Evolutionary conservation across 1,140 invertebrate genomes (phyloP).

Genomic region (Nomia melanderi): DNA sequence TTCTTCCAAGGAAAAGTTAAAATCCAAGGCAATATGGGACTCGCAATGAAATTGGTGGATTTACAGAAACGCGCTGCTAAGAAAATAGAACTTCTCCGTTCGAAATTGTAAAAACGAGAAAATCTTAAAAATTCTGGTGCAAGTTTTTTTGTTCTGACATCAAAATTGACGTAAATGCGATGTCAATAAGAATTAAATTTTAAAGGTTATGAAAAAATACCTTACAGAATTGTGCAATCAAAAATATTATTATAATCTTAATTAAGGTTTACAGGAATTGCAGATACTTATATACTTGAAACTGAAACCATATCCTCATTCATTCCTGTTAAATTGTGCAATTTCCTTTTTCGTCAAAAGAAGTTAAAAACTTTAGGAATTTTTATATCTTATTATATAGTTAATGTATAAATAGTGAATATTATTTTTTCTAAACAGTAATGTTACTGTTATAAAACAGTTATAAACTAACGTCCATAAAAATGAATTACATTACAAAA

Average conservation of each 20-base stretch:
- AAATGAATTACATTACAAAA: background rate
- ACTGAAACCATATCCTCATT: background rate
- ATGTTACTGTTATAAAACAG: background rate
- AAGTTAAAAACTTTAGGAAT: background rate
- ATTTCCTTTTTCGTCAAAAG: background rate
- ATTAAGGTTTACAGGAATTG: background rate
- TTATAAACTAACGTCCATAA: background rate
- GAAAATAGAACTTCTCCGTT: conserved; percentile 87
- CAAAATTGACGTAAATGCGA: background rate
- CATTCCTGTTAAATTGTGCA: background rate
- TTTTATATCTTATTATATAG: conserved; percentile 16
- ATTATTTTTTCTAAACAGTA: conserved; percentile 34
- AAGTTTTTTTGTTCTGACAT: background rate
- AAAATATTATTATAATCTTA: too few relatives aligned
- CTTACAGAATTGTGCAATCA: background rate
- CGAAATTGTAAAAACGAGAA: conserved; percentile 85
- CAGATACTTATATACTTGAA: background rate
- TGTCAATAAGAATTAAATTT: background rate
- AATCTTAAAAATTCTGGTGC: background rate
- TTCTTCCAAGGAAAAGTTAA: conserved; percentile 99
- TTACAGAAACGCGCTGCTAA: conserved; percentile 87
- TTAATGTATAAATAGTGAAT: conserved; percentile 17
- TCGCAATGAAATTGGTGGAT: conserved; percentile 96
- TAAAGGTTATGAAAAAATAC: background rate
- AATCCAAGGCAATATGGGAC: conserved; percentile 96